A percentile compares a stretch with the other conserved stretches of the same genome.
phyloP scores from a whole-genome alignment of 2,797 vertebrate genomes.

The Anabacerthia variegaticeps region DNA sequence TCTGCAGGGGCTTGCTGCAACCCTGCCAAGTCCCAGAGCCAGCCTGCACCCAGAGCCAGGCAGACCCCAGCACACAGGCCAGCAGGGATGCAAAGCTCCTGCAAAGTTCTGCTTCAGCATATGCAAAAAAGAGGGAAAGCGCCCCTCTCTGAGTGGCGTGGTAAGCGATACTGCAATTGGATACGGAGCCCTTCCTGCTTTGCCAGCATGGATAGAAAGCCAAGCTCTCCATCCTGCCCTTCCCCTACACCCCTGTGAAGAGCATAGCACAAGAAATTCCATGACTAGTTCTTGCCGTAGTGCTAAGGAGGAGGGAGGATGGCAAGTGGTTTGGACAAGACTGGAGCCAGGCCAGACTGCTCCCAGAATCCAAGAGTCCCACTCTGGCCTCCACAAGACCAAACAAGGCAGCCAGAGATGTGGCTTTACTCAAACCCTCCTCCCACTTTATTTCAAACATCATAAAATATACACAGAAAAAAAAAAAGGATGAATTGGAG shows the following conservation, averaged over 20 bases:
- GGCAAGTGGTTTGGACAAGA: background rate
- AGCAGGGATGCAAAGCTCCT: background rate
- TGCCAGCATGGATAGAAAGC: background rate
- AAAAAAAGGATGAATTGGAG: background rate
- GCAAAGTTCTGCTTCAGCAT: background rate
- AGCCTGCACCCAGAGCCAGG: background rate
- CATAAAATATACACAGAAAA: conserved; percentile 29
- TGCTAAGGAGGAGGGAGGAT: background rate
- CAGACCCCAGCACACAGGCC: background rate
- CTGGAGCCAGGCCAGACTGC: background rate
- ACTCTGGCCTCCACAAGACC: background rate
- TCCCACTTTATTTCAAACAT: conserved; percentile 70
- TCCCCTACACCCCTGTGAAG: background rate
- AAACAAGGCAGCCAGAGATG: background rate
- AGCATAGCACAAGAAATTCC: background rate
- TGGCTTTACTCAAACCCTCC: conserved; percentile 55
- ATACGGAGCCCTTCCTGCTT: background rate
- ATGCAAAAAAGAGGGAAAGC: background rate
- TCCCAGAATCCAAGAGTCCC: background rate
- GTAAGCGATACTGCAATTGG: background rate
- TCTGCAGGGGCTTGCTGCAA: accelerated
- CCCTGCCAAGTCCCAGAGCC: background rate
- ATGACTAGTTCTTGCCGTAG: background rate
- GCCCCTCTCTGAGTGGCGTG: accelerated
- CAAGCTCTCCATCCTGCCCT: background rate